A percentile compares a stretch with the other conserved stretches of the same genome.
Conservation (phyloP, 2,113 vertebrate genomes). For the Chaenogobius annularis region DNA sequence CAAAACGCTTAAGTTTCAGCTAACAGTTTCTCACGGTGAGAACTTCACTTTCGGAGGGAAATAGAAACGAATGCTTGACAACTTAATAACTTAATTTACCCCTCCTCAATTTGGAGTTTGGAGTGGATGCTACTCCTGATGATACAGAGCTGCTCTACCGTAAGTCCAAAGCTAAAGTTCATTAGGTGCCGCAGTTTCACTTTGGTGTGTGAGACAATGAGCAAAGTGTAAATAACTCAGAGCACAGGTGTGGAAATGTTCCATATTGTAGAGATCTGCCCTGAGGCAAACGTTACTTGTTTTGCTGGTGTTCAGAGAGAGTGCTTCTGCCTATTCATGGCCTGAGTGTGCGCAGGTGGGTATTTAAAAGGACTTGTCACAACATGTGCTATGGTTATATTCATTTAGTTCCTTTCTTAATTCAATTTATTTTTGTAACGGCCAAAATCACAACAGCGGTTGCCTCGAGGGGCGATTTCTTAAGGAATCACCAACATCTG, state of each 20-base stretch:
- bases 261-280: not conserved
- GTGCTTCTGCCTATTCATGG: not conserved
- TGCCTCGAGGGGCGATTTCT: no score
- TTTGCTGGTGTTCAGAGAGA: slow-evolving; percentile 6
- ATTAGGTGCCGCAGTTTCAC: not conserved
- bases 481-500: not conserved
- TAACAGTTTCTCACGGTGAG: no score
- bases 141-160: not conserved
- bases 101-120: not conserved
- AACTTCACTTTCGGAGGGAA: no score
- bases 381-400: not conserved
- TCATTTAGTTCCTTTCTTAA: not conserved
- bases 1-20: no score
- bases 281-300: not conserved
- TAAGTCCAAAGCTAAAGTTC: not conserved
- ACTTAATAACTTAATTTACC: not conserved
- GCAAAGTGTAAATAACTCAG: not conserved
- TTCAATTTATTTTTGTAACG: no score
- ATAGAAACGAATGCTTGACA: no score
- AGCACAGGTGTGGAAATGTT: slow-evolving; percentile 16
- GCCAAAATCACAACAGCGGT: no score
- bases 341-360: slow-evolving; percentile 14
- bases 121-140: not conserved
- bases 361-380: not conserved
- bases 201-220: not conserved